Base-by-base conservation (phyloP, 1,140 invertebrate species). In the Drosophila ambigua region DNA sequence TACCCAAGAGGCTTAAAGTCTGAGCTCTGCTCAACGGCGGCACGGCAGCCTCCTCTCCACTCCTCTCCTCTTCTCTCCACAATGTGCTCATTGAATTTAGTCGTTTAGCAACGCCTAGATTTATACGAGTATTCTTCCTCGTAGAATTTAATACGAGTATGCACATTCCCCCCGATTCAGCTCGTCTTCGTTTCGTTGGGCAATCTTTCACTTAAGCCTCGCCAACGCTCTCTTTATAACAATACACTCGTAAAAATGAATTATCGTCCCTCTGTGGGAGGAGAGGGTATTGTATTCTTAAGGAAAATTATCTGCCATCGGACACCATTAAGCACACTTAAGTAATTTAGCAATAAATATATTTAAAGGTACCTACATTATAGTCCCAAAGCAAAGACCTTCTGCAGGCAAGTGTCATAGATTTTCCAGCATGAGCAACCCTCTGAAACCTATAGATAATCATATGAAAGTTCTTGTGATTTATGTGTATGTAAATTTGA, bases 201-300 rank as follows among this genome's bases (percentile, higher is more conserved):
- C 69, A 87, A 88, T 87, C 83, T 83, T 87, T 88, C 83, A 87
- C 83, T 87, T 87, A 79, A 87, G 65, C 43, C 39, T 55, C 58
- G 66, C 79, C 79, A 78, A 75, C 79, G 79, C 61, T 85, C 71
- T 65, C 44, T 39, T 39, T 39, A 39, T 39, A 5, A 39, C 35
- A 39, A 39, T 63, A 73, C 77, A 20, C 20, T 20, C 20, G 20
- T 20, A 64, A 77, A 73, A 66, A 63, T 77, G 45, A 69, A 85
- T 81, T 58, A 77, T 48, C 39, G 46, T 44, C 31, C 11, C 7
- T 41, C 26, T 31, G 15, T n/a, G 51, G 67, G 41, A 39, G 35
- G 11, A 4, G 13, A 41, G 50, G 28, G 23, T 61, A 72, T 63
- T 59, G 61, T 4, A 13, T 39, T 13, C 35, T 39, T 13, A 44